Conservation (phyloP, 2,888 invertebrate genomes). For the Clusia tigrina region DNA sequence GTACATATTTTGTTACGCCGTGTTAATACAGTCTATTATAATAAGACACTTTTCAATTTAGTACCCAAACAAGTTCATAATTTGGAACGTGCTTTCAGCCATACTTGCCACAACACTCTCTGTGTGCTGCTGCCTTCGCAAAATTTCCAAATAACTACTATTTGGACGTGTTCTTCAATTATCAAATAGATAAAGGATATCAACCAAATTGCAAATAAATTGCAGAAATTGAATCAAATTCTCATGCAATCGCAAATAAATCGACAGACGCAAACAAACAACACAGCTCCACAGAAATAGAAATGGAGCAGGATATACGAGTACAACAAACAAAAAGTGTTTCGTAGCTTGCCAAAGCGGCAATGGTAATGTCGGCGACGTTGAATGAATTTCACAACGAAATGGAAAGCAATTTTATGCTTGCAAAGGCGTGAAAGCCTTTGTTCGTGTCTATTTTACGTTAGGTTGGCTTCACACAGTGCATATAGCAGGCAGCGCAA, state of each 20-base stretch:
- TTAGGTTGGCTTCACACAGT: conserved; percentile 51
- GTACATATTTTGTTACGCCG: no score
- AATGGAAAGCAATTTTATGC: conserved; percentile 54
- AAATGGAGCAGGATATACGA: not conserved
- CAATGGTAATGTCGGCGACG: not conserved
- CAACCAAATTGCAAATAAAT: conserved; percentile 58
- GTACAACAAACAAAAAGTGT: not conserved
- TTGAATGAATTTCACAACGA: not conserved
- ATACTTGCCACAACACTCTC: no score
- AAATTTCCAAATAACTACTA: no score
- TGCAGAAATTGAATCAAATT: conserved; percentile 61
- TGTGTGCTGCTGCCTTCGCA: no score
- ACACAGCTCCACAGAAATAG: not conserved
- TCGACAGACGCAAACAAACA: conserved; percentile 39
- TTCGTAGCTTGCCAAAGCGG: no score
- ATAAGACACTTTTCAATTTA: no score
- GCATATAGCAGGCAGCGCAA: conserved; percentile 30
- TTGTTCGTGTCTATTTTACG: conserved; percentile 58
- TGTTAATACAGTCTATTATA: no score
- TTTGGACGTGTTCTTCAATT: no score
- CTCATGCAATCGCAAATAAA: conserved; percentile 56
- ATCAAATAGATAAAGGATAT: no score
- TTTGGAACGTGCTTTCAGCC: no score
- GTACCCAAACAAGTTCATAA: no score
- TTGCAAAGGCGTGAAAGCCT: conserved; percentile 58